phyloP scores from a whole-genome alignment of 2,797 vertebrate genomes.

The Muscicapa comitata region DNA sequence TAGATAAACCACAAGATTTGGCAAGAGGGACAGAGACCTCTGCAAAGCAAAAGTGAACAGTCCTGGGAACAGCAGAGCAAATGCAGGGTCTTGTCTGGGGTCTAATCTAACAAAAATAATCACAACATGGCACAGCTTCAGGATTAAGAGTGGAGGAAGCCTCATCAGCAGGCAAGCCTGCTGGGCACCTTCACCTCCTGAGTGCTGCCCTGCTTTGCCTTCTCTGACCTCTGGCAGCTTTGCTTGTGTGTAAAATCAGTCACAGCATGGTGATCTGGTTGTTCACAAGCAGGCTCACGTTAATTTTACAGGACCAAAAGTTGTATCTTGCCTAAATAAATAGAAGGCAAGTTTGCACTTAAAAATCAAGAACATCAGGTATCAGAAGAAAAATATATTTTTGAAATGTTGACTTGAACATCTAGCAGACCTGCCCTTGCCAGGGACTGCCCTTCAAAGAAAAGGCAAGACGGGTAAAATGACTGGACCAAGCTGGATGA shows the following conservation, averaged over 20 bases:
- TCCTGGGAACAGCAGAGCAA: neutral
- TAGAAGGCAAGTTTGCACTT: neutral
- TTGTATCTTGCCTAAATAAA: neutral
- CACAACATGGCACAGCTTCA: neutral
- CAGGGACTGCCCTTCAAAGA: neutral
- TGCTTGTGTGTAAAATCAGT: neutral
- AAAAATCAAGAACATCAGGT: neutral
- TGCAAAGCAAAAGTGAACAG: neutral
- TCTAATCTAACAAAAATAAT: neutral
- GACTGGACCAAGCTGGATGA: neutral
- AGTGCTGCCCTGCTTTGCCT: neutral
- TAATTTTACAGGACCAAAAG: neutral
- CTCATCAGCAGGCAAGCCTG: neutral
- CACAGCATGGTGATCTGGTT: rapidly evolving
- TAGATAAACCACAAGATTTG: neutral
- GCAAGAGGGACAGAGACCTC: neutral
- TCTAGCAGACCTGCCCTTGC: neutral
- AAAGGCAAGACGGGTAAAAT: neutral
- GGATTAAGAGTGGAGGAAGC: neutral
- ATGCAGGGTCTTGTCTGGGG: neutral
- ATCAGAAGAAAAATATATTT: neutral
- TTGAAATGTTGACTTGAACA: neutral
- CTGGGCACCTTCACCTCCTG: neutral
- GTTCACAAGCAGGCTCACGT: neutral
- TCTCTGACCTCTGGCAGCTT: neutral